phyloP scores from a whole-genome alignment of 2,113 vertebrate genomes.

The Brachyhypopomus occidentalis region DNA sequence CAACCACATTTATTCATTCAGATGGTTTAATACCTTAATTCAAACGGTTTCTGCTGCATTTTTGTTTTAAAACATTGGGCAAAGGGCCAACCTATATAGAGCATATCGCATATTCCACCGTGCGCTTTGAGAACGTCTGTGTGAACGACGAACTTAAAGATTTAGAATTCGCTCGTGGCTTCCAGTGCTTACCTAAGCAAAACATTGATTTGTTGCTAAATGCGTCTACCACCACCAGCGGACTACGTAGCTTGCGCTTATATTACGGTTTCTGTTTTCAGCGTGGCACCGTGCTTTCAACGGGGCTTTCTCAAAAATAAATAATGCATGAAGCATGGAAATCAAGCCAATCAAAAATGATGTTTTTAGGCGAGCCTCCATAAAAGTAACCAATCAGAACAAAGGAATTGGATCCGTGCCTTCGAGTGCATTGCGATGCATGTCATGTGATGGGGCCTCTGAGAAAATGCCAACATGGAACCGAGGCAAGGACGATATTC shows the following conservation, averaged over 20 bases:
- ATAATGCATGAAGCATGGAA: slow-evolving; percentile 65
- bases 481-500: slow-evolving; percentile 74
- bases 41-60: too few species aligned
- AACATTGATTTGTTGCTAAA: too few species aligned
- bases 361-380: slow-evolving; percentile 75
- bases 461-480: slow-evolving; percentile 81
- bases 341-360: slow-evolving; percentile 66
- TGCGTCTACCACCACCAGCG: too few species aligned
- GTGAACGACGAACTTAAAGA: too few species aligned
- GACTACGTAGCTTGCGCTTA: too few species aligned
- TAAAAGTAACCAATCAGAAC: slow-evolving; percentile 62
- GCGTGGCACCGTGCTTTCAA: slow-evolving; percentile 14
- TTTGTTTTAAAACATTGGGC: too few species aligned
- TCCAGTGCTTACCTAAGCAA: too few species aligned
- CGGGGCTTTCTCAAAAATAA: slow-evolving; percentile 51
- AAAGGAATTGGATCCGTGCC: slow-evolving; percentile 60
- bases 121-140: too few species aligned
- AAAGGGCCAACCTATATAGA: too few species aligned
- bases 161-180: too few species aligned
- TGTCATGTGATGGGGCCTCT: slow-evolving; percentile 75
- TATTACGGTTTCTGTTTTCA: slow-evolving; percentile 15
- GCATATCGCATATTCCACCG: too few species aligned
- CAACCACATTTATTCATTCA: background rate
- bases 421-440: slow-evolving; percentile 68
- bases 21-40: background rate